Evolutionary conservation across 2,113 vertebrate species (phyloP).

Genomic region (Mormyrus iriodes): DNA sequence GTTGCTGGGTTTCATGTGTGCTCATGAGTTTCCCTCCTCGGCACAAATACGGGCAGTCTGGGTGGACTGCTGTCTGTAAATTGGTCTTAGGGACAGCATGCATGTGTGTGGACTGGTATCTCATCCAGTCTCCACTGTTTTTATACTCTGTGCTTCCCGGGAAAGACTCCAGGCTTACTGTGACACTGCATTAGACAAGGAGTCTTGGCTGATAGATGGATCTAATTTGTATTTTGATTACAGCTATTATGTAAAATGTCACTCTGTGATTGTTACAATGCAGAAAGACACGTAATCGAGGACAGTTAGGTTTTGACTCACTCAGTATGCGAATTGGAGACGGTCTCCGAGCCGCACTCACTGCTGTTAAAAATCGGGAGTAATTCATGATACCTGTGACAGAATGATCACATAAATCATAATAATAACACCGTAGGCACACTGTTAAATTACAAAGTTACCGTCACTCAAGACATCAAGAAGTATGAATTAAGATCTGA

Average conservation of each 20-base stretch:
- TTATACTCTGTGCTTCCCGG: neutral
- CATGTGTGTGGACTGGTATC: neutral
- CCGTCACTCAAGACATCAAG: neutral
- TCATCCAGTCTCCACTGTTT: neutral
- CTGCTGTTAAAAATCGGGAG: constrained; percentile 73
- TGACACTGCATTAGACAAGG: neutral
- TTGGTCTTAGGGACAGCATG: neutral
- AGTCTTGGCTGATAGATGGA: neutral
- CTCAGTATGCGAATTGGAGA: constrained; percentile 76
- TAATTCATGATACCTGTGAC: constrained; percentile 78
- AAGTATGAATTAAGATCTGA: neutral
- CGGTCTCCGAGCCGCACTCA: constrained; percentile 71
- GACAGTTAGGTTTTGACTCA: constrained; percentile 54
- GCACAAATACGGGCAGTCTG: neutral
- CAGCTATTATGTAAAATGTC: neutral
- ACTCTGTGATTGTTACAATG: neutral
- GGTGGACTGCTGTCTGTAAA: neutral
- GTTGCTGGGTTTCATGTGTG: too few species aligned
- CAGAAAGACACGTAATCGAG: neutral
- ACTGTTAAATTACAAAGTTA: neutral
- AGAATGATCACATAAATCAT: neutral
- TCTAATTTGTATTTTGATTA: neutral
- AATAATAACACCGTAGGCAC: neutral
- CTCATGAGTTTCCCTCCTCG: neutral
- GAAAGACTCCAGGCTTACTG: neutral